phyloP scores from a whole-genome alignment of 2,888 invertebrate species.

The Dryobotodes eremita region DNA sequence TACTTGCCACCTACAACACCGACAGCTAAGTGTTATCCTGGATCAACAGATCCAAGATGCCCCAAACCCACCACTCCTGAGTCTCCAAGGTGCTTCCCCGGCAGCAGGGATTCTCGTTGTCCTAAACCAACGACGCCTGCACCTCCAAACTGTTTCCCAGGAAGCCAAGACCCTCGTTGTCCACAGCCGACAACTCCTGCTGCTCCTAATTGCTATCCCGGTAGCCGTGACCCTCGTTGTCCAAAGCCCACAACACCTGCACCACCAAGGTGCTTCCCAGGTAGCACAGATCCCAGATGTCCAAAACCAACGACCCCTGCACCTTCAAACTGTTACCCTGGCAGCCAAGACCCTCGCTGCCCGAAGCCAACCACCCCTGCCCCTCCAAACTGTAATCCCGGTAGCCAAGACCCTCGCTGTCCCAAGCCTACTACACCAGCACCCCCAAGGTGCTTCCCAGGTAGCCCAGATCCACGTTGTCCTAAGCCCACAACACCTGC shows the following conservation, averaged over 20 bases:
- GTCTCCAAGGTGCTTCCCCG: conserved; percentile 64
- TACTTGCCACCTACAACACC: conserved; percentile 64
- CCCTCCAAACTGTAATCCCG: too few relatives aligned
- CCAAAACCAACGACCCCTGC: too few relatives aligned
- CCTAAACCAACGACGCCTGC: conserved; percentile 69
- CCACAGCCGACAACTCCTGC: conserved; percentile 63
- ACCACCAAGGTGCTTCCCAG: conserved; percentile 70
- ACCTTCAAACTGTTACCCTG: too few relatives aligned
- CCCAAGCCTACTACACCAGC: too few relatives aligned
- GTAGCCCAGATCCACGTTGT: conserved; percentile 70
- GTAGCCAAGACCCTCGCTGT: too few relatives aligned
- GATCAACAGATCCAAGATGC: conserved; percentile 63
- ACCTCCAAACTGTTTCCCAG: neutral
- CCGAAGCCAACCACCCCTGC: too few relatives aligned
- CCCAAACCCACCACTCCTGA: conserved; percentile 67
- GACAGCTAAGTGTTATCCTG: conserved; percentile 11
- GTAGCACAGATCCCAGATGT: conserved; percentile 53
- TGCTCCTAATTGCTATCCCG: neutral
- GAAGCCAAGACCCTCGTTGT: neutral
- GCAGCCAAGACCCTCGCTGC: too few relatives aligned
- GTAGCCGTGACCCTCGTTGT: too few relatives aligned
- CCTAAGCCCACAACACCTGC: conserved; percentile 65
- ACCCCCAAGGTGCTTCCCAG: conserved; percentile 61
- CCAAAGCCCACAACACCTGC: neutral
- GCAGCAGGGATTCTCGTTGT: conserved; percentile 70